Evolutionary conservation across 2,797 vertebrate genomes (phyloP).

Genomic region (Mormyrus proboscirostris): DNA sequence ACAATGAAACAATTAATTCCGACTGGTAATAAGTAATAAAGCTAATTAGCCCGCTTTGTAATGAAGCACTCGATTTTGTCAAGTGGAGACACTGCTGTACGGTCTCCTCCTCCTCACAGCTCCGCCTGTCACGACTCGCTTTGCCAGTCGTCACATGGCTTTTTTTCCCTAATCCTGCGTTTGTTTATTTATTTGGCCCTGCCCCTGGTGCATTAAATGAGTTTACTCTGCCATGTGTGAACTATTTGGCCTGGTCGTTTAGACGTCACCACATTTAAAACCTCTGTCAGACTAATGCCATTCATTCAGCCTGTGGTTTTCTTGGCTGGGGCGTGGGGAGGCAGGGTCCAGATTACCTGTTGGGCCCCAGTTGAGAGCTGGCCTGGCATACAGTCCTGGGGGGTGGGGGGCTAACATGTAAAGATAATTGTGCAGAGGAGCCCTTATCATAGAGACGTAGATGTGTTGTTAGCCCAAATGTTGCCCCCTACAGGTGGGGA

Average conservation of each 20-base stretch:
- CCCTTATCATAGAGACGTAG: not conserved
- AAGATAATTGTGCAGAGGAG: not conserved
- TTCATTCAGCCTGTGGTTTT: not conserved
- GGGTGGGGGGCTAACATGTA: not conserved
- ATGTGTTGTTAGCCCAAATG: not conserved
- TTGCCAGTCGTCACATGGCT: not conserved
- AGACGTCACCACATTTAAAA: not conserved
- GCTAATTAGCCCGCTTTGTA: constrained; percentile 59
- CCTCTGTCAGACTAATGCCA: not conserved
- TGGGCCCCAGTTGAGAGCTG: not conserved
- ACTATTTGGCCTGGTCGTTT: not conserved
- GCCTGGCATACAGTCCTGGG: not conserved
- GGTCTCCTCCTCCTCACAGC: not conserved
- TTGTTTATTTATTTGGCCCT: not conserved
- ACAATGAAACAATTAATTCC: constrained; percentile 65
- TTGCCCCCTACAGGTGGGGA: not conserved
- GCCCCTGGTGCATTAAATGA: constrained; percentile 1
- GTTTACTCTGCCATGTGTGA: constrained; percentile 2
- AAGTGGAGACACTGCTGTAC: not conserved
- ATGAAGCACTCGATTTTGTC: constrained; percentile 48
- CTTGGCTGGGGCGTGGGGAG: not conserved
- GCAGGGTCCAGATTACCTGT: not conserved
- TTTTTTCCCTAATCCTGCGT: not conserved
- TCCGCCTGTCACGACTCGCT: not conserved
- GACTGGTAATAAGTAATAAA: constrained; percentile 50